Evolutionary conservation across 1,140 invertebrate species (phyloP).

Genomic region (Lordiphosa collinella): DNA sequence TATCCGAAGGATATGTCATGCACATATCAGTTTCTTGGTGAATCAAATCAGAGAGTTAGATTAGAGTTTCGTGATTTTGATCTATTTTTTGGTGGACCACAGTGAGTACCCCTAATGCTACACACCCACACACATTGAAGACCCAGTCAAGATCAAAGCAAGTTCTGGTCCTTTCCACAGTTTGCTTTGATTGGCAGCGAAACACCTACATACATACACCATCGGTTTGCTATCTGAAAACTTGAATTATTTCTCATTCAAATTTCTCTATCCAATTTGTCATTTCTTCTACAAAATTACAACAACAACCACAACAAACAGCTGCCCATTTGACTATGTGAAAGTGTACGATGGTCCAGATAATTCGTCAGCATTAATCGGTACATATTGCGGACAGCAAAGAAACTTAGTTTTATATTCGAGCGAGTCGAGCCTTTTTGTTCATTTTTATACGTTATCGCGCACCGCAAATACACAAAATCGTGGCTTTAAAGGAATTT

Average conservation of each 20-base stretch:
- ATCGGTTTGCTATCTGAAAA: slow-evolving; percentile 39
- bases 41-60: slow-evolving; percentile 92
- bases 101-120: slow-evolving; percentile 87
- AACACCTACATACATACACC: slow-evolving; percentile 23
- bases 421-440: slow-evolving; percentile 91
- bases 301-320: slow-evolving; percentile 79
- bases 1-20: slow-evolving; percentile 98
- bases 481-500: slow-evolving; percentile 96
- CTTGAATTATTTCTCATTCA: background rate
- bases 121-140: slow-evolving; percentile 22
- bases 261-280: background rate
- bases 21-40: slow-evolving; percentile 96
- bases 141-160: slow-evolving; percentile 64
- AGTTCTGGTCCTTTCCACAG: slow-evolving; percentile 18
- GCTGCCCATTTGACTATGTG: slow-evolving; percentile 99
- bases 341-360: slow-evolving; percentile 97
- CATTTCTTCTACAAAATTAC: slow-evolving; percentile 40
- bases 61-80: slow-evolving; percentile 99
- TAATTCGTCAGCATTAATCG: slow-evolving; percentile 92
- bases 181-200: slow-evolving; percentile 61
- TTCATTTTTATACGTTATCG: slow-evolving; percentile 93
- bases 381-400: slow-evolving; percentile 98
- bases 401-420: slow-evolving; percentile 96
- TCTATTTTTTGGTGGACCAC: slow-evolving; percentile 98
- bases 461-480: slow-evolving; percentile 95